Base-by-base conservation (phyloP, 2,113 vertebrate genomes). In the Megaptera novaeangliae region DNA sequence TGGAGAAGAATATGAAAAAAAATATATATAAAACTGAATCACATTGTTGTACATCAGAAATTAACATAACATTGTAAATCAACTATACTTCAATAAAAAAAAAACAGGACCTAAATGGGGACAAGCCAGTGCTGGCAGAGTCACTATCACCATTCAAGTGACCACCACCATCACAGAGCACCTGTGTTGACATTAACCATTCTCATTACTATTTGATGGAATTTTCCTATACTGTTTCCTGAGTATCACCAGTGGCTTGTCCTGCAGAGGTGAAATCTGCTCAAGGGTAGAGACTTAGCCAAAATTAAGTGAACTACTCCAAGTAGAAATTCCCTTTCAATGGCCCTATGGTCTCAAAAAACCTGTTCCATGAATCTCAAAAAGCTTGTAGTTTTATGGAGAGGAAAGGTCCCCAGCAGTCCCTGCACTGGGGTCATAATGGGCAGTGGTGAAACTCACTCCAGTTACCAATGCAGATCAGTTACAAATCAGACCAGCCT, bases 51-150 rank as follows among this genome's bases (percentile, higher is more conserved):
- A 75, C 29, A 49, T 34, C 8, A 75, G 17, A 75, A 49, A 11
- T 44, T 75, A 75, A 49, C 74, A 75, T 2, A 61, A 61, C 59
- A 11, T 34, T 49, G 5, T 75, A 31, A 49, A 20, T 49, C 41
- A 75, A 49, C 29, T 49, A 49, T 34, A 75, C 15, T 75, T 34
- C 17, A 49, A 49, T 49, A 20, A 5, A 44, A 74, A 17, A 17
- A 71, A 49, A 27, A 25, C 23, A 61, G 3, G 59, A 27, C 23
- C 59, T 66, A 57, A 36, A 25, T 80, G 27, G 6, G 3, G 12
- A 9, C 6, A n/a, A 6, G 34, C 3, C 23, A 23, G 4, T 13
- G 5, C n/a, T 34, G 49, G 20, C 0, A 12, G 15, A 18, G 6
- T 46, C 25, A 29, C 3, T 34, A 3, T 72, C n/a, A 55, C 41